Evolutionary conservation across 1,140 invertebrate genomes (phyloP), one percentile per base, ranked within the genome.

Genomic region (Eriocheir sinensis): DNA sequence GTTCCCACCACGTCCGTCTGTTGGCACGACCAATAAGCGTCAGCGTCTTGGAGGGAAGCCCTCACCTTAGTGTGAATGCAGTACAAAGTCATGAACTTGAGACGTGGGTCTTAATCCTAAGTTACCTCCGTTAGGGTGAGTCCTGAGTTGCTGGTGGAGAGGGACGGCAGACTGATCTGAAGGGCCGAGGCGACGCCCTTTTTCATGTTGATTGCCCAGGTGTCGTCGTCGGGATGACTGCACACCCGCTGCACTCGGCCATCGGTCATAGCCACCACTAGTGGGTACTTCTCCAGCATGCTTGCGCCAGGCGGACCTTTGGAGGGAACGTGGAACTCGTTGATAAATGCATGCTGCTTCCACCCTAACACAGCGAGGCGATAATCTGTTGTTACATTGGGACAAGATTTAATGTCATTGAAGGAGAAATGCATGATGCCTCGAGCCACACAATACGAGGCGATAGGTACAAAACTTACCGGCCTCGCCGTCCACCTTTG

Each of bases 1-100:
- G n/a, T 92, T 30, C 95, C 95, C 34, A 95, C 48, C 40, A 95
- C 85, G 72, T 95, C 95, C 32, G 85, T 94, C 95, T 95, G 93
- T 53, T 81, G 21, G 32, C 17, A n/a, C 8, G 21, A n/a, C 2
- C 21, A n/a, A n/a, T 4, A 72, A 72, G 27, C 60, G 12, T 72
- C 21, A 72, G 32, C 0, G n/a, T 72, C 60, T 27, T 27, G 60
- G 27, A 53, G 21, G 12, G 0, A n/a, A n/a, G 60, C 60, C n/a
- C 8, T n/a, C n/a, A 21, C 27, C n/a, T 72, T 27, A 72, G n/a
- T 17, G 21, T 21, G 15, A 41, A 21, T 27, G 40, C 6, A n/a
- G 40, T 2, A n/a, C n/a, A n/a, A 89, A 3, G 21, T 44, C 30
- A 44, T 89, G 2, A 41, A 89, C 40, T 30, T 2, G 17, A 86